Evolutionary conservation across 2,888 invertebrate genomes (phyloP), one percentile per base, ranked within the genome.

Genomic region (Lepidocyrtoides sp.): DNA sequence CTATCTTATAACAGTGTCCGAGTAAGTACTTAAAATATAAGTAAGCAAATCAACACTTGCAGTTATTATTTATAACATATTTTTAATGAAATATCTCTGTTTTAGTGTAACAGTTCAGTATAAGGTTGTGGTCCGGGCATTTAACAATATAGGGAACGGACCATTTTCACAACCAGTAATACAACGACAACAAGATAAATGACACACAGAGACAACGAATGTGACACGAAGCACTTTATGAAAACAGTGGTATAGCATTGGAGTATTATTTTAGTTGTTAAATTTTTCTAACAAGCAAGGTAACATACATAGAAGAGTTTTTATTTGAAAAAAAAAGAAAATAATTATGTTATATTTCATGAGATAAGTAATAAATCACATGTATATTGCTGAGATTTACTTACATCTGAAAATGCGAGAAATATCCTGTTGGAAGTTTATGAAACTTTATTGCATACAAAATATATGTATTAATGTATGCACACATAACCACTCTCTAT

Each of bases 61-160:
- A 51, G 3, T 57, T 48, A 12, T 14, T 20, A 5, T 20, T 2
- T 57, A 20, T 20, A 48, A 20, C 20, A 57, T 51, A 51, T 8
- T 51, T 10, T 51, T 48, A 2, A 51, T 14, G 14, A 41, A 4
- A 41, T 7, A 41, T 57, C n/a, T 2, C n/a, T 14, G 2, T 77
- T 14, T 7, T 44, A 91, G 91, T 54, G 23, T 77, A 0, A 54
- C 89, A 12, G 57, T 85, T 12, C 91, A 97, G 5, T 98, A 98
- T 95, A 97, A 97, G 93, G 97, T 98, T 36, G 97, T 98, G 66
- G 97, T 98, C 1, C 98, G 98, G 95, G 98, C 98, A 29, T 98
- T 98, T 95, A 98, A 98, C 94, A 98, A 97, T 94, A 96, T 98
- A 94, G 98, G 98, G 29, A 97, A 98, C 69, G 98, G 98, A 0